phyloP scores from a whole-genome alignment of 2,888 invertebrate species.

The Atrina japonica region DNA sequence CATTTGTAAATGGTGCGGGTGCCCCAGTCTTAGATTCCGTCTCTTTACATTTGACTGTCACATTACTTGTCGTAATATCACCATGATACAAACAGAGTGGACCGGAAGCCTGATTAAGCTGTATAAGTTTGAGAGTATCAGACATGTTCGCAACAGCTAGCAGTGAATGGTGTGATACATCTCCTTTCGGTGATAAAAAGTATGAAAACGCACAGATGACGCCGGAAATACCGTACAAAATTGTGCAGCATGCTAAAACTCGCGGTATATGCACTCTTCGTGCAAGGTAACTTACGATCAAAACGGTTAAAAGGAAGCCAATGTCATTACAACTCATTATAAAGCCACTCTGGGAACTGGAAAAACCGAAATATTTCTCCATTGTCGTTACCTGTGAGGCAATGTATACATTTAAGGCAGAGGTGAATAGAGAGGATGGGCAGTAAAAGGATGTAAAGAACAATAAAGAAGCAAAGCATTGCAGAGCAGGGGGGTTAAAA shows the following conservation, averaged over 20 bases:
- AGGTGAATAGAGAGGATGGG: constrained; percentile 52
- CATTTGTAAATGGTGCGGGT: constrained; percentile 30
- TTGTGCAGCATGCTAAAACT: constrained; percentile 39
- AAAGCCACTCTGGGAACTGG: constrained; percentile 67
- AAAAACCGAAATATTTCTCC: constrained; percentile 68
- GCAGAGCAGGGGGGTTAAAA: too few species aligned
- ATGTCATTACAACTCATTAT: constrained; percentile 71
- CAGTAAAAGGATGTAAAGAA: constrained; percentile 52
- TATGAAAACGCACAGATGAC: constrained; percentile 53
- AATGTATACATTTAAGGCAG: constrained; percentile 54
- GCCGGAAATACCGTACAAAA: constrained; percentile 55
- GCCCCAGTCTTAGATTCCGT: constrained; percentile 28
- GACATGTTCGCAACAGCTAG: too few species aligned
- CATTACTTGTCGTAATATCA: neutral
- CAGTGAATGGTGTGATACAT: too few species aligned
- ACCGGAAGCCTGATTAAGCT: neutral
- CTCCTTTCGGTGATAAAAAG: constrained; percentile 37
- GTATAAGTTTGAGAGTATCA: neutral
- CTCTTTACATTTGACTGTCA: constrained; percentile 1
- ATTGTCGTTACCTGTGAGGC: constrained; percentile 67
- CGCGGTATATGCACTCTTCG: constrained; percentile 57
- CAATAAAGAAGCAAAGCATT: too few species aligned
- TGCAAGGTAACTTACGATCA: constrained; percentile 57
- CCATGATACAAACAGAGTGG: neutral
- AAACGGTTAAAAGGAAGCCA: constrained; percentile 59